These are phyloP conservation scores for Alaudala cheleensis DNA, from an alignment of 2,113 vertebrate species.

Conservation along the genomic window DNA sequence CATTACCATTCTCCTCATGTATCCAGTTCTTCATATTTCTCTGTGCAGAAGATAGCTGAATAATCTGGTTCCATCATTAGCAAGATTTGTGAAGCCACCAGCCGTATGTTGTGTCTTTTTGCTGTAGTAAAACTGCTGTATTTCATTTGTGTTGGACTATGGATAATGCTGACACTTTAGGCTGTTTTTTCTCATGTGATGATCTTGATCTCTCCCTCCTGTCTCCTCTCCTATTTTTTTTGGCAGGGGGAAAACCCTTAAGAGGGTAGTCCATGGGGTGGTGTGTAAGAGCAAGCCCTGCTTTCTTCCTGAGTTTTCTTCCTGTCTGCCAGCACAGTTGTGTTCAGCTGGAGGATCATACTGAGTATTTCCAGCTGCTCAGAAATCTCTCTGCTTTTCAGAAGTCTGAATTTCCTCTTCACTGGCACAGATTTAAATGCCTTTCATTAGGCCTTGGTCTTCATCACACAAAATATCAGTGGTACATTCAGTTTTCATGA, in stretches of 20 bases:
- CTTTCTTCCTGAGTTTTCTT: slow-evolving; percentile 49
- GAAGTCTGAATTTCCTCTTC: slow-evolving; percentile 16
- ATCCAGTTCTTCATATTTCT: neutral
- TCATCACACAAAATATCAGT: slow-evolving; percentile 20
- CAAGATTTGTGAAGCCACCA: neutral
- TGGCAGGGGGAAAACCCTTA: neutral
- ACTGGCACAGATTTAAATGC: slow-evolving; percentile 2
- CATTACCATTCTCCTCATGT: neutral
- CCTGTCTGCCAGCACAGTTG: slow-evolving; percentile 24
- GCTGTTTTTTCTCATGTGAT: slow-evolving; percentile 44
- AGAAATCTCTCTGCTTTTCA: slow-evolving; percentile 26
- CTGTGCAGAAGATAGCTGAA: neutral
- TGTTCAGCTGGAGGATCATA: slow-evolving; percentile 12
- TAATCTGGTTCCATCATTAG: neutral
- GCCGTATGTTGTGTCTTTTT: neutral
- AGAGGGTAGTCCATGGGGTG: slow-evolving; percentile 1
- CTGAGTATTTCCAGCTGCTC: slow-evolving; percentile 43
- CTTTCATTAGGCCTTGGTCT: slow-evolving; percentile 44
- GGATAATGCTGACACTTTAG: neutral
- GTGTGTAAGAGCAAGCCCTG: slow-evolving; percentile 3
- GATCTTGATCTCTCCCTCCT: slow-evolving; percentile 36
- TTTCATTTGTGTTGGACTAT: slow-evolving; percentile 11
- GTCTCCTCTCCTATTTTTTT: slow-evolving; percentile 13
- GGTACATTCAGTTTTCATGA: slow-evolving; percentile 33
- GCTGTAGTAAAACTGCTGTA: neutral